Evolutionary conservation across 2,888 invertebrate species (phyloP), one percentile per base, ranked within the genome.

Genomic region (Pinctada fucata): DNA sequence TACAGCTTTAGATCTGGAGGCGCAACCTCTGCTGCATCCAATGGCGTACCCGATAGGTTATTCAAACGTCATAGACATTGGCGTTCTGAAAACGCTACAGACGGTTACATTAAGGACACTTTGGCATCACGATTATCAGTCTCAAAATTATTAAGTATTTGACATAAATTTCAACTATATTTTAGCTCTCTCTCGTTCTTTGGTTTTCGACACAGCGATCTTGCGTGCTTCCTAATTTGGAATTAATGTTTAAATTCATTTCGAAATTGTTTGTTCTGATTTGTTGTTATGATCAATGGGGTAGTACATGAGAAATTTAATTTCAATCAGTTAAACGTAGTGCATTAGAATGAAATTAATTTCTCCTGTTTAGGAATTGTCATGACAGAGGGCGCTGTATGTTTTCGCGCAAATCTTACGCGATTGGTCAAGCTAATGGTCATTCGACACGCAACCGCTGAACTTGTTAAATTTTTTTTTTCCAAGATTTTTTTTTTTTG

Each of bases 11-110:
- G 51, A 31, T 49, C 71, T 5, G 71, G 49, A 3, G 71, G 31
- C 13, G 71, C 71, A 49, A 49, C 49, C 13, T 10, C n/a, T 4
- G 71, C 71, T 16, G 71, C 49, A 13, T 16, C 10, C 13, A 13
- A 8, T 49, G 71, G 51, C 16, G 49, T 71, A 5, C 71, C 48
- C 2, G 71, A 71, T 50, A 2, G 71, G 51, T 50, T 71, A n/a
- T 71, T 71, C 13, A 71, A 71, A 47, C 71, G 71, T 4, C 71
- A 71, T 71, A 50, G 71, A 13, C 71, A 51, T 47, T 71, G 71
- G 71, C 45, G 52, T 16, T 50, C 71, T n/a, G 71, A 71, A 13
- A n/a, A 13, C 47, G 71, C 71, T 31, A 71, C 4, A 47, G 66
- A 66, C 16, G 66, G 8, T 66, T 31, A 66, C 16, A 16, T 66